A percentile compares a stretch with the other conserved stretches of the same genome.
Conservation (phyloP, 2,797 vertebrate genomes). For the Parambassis ranga region DNA sequence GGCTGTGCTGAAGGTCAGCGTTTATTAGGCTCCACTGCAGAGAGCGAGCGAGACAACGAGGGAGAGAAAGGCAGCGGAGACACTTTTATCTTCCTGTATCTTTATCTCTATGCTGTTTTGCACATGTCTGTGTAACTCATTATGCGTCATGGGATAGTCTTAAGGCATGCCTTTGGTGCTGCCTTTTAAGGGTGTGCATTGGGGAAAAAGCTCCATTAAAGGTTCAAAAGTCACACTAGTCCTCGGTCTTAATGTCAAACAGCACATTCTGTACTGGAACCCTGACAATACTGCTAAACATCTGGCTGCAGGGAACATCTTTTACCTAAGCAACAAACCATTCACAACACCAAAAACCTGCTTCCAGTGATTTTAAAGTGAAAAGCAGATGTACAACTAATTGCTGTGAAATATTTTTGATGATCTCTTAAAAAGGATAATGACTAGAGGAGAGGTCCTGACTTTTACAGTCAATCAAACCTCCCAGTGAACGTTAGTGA, state of each 20-base stretch:
- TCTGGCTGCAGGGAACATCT: conserved; percentile 35
- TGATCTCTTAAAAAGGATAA: conserved; percentile 8
- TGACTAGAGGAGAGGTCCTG: not conserved
- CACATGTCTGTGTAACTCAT: conserved; percentile 36
- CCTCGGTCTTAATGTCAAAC: conserved; percentile 19
- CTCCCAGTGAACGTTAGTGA: conserved; percentile 13
- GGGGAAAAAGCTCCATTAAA: not conserved
- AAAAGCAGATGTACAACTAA: conserved; percentile 23
- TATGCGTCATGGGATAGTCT: conserved; percentile 20
- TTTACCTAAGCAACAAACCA: conserved; percentile 16
- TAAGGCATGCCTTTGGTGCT: not conserved
- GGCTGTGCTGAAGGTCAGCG: conserved; percentile 46
- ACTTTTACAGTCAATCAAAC: conserved; percentile 19
- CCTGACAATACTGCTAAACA: conserved; percentile 41
- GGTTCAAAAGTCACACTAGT: conserved; percentile 43
- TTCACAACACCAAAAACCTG: conserved; percentile 1
- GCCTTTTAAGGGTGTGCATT: conserved; percentile 41
- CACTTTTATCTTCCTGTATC: not conserved
- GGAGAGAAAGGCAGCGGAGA: not conserved
- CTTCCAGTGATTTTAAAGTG: conserved; percentile 17
- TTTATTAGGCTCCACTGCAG: conserved; percentile 3
- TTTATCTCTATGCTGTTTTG: conserved; percentile 11
- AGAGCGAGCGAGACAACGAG: not conserved
- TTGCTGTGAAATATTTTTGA: not conserved
- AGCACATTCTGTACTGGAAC: conserved; percentile 20